phyloP scores from a whole-genome alignment of 35 echinoderm and acorn worm genomes.

The Lytechinus variegatus region DNA sequence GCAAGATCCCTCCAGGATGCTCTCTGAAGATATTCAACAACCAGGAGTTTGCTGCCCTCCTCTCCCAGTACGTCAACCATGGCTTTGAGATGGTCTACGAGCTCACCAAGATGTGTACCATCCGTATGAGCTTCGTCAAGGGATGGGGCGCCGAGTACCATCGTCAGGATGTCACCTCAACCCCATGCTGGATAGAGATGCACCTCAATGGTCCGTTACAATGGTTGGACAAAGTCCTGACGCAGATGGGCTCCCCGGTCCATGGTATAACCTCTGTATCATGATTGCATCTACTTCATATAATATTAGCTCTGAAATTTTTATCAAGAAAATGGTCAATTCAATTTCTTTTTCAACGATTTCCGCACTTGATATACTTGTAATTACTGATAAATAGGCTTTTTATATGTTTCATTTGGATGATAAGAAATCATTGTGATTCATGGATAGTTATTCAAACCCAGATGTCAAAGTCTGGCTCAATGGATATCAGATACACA shows the following conservation, averaged over 20 bases:
- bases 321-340: background rate
- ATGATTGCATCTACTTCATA: conserved; percentile 60
- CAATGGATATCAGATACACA: background rate
- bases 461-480: too few species aligned
- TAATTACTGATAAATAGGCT: background rate
- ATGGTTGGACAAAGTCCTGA: conserved; percentile 98
- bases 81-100: conserved; percentile 99
- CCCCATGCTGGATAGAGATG: conserved; percentile 99
- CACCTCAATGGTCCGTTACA: conserved; percentile 98
- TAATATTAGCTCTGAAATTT: conserved; percentile 20
- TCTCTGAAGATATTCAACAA: conserved; percentile 99
- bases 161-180: conserved; percentile 97
- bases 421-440: background rate
- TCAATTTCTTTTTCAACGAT: background rate
- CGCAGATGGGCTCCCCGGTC: conserved; percentile 97
- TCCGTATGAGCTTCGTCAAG: conserved; percentile 99
- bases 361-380: background rate
- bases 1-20: conserved; percentile 99
- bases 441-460: background rate
- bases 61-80: conserved; percentile 99
- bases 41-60: conserved; percentile 98
- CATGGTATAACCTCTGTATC: conserved; percentile 98
- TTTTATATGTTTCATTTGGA: conserved; percentile 5
- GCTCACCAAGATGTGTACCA: conserved; percentile 99
- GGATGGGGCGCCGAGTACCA: conserved; percentile 99